Evolutionary conservation across 1,140 invertebrate species (phyloP).

Genomic region (Bombyx mori): DNA sequence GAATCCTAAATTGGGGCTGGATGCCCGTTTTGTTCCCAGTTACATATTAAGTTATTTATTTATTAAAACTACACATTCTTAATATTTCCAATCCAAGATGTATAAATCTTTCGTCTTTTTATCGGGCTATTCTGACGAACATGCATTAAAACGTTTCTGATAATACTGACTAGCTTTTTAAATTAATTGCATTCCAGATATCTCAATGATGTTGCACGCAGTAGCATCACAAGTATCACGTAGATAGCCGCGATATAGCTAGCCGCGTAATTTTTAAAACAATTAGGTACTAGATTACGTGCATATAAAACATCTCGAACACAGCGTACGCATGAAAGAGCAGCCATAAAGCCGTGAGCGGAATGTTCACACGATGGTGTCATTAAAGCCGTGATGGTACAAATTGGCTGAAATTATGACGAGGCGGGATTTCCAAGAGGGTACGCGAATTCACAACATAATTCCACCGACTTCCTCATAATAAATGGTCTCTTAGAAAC

Average conservation of each 20-base stretch:
- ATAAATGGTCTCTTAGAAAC: constrained; percentile 17
- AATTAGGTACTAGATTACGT: neutral
- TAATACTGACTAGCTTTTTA: too few species aligned
- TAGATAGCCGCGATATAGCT: neutral
- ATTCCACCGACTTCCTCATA: constrained; percentile 10
- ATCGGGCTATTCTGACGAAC: too few species aligned
- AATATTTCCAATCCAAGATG: too few species aligned
- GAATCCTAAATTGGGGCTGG: too few species aligned
- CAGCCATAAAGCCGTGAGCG: neutral
- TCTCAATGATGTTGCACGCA: neutral
- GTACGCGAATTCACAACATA: constrained; percentile 5
- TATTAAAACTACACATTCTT: too few species aligned
- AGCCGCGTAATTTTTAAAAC: too few species aligned
- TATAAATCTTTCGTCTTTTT: too few species aligned
- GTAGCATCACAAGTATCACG: neutral
- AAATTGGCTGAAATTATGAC: constrained; percentile 27
- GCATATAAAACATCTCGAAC: neutral
- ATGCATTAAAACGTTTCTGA: too few species aligned
- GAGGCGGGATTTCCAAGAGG: constrained; percentile 15
- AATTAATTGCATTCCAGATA: too few species aligned
- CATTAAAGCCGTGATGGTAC: constrained; percentile 21
- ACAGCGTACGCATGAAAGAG: neutral
- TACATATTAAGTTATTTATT: too few species aligned
- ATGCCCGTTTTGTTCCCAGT: too few species aligned
- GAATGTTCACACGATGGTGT: constrained; percentile 1